These are phyloP conservation scores for Silurus meridionalis DNA, from an alignment of 2,113 vertebrate species.

Conservation along the genomic window DNA sequence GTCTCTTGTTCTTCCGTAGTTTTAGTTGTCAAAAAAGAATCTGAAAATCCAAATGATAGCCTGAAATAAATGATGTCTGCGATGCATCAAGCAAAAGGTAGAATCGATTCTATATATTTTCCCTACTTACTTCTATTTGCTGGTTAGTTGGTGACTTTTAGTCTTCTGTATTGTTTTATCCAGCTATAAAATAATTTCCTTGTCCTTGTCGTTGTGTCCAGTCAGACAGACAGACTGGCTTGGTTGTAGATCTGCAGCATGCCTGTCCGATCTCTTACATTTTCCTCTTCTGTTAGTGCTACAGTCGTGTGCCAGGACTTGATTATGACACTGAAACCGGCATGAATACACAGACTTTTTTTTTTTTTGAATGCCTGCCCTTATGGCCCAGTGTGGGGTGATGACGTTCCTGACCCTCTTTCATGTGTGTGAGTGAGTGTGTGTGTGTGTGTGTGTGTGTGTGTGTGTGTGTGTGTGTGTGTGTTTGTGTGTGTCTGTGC, in stretches of 20 bases:
- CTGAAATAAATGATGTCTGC: not conserved
- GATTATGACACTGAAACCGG: not conserved
- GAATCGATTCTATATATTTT: no score
- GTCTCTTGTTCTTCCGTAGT: not conserved
- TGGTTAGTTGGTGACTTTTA: not conserved
- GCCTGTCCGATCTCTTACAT: constrained; percentile 39
- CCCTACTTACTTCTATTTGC: no score
- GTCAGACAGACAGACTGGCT: not conserved
- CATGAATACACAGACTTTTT: not conserved
- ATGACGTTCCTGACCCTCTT: not conserved
- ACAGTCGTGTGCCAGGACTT: not conserved
- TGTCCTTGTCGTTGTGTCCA: not conserved
- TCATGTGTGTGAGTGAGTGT: not conserved
- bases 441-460: not conserved
- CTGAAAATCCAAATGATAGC: not conserved
- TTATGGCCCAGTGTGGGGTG: constrained; percentile 10
- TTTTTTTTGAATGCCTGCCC: not conserved
- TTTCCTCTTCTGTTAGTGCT: not conserved
- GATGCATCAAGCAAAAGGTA: not conserved
- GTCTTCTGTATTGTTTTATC: not conserved
- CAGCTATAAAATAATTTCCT: not conserved
- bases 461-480: not conserved
- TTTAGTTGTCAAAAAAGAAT: not conserved
- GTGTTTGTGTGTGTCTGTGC: not conserved
- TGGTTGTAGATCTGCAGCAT: not conserved